phyloP scores from a whole-genome alignment of 2,888 invertebrate genomes.

The Chironomus riparius region DNA sequence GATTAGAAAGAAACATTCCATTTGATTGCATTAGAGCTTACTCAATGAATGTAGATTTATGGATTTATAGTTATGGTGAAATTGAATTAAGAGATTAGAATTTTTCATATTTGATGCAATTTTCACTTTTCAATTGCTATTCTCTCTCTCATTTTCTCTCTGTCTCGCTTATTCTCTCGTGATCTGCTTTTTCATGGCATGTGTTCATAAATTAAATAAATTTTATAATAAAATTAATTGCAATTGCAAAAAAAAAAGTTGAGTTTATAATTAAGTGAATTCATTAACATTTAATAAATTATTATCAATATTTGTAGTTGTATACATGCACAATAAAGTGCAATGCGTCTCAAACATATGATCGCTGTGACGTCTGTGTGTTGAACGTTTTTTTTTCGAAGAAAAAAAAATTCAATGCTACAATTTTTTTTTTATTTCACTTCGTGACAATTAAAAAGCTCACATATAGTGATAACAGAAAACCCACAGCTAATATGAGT shows the following conservation, averaged over 20 bases:
- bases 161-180: neutral
- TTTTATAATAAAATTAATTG: no score
- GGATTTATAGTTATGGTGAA: neutral
- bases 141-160: neutral
- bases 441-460: conserved; percentile 1
- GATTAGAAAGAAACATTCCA: neutral
- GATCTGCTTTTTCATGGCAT: neutral
- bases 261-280: neutral
- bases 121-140: no score
- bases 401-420: neutral
- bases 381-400: neutral
- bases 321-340: neutral
- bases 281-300: neutral
- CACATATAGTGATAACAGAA: conserved; percentile 1
- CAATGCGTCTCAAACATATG: neutral
- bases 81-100: neutral
- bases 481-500: conserved; percentile 9
- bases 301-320: neutral
- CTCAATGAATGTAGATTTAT: no score
- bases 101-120: neutral
- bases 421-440: neutral
- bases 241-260: neutral
- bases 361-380: neutral
- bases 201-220: neutral
- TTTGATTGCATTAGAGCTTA: neutral